These are phyloP conservation scores for Harpagoxenus sublaevis DNA, from an alignment of 2,888 invertebrate genomes.

Conservation along the genomic window DNA sequence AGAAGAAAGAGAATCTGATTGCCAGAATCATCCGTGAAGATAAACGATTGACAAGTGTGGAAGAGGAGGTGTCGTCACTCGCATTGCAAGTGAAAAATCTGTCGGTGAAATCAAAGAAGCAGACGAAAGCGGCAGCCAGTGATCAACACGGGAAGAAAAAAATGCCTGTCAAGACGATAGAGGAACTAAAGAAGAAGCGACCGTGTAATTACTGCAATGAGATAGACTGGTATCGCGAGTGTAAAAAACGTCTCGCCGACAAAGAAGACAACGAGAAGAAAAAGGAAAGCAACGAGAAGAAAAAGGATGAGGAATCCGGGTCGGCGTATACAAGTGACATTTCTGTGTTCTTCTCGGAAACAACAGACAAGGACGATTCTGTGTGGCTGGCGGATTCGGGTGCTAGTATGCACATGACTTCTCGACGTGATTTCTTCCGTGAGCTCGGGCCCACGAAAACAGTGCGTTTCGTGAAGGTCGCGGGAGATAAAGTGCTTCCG, in stretches of 20 bases:
- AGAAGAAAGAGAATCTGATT: not conserved
- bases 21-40: not conserved
- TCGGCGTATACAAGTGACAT: too few species aligned
- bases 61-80: not conserved
- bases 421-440: constrained; percentile 48
- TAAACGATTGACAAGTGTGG: not conserved
- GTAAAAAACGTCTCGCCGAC: constrained; percentile 33
- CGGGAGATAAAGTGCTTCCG: constrained; percentile 28
- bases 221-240: constrained; percentile 52
- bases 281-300: constrained; percentile 21
- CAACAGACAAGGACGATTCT: too few species aligned
- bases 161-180: not conserved
- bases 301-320: not conserved
- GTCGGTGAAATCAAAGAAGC: not conserved
- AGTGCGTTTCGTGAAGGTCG: constrained; percentile 45
- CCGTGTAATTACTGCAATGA: constrained; percentile 31
- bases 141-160: constrained; percentile 19
- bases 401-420: constrained; percentile 63
- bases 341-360: too few species aligned
- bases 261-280: too few species aligned
- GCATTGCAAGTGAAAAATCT: constrained; percentile 6
- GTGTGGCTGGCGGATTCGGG: constrained; percentile 51
- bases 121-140: not conserved
- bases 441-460: constrained; percentile 30
- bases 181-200: constrained; percentile 41